phyloP scores from a whole-genome alignment of 1,140 invertebrate genomes.

The Ditylenchus dipsaci region DNA sequence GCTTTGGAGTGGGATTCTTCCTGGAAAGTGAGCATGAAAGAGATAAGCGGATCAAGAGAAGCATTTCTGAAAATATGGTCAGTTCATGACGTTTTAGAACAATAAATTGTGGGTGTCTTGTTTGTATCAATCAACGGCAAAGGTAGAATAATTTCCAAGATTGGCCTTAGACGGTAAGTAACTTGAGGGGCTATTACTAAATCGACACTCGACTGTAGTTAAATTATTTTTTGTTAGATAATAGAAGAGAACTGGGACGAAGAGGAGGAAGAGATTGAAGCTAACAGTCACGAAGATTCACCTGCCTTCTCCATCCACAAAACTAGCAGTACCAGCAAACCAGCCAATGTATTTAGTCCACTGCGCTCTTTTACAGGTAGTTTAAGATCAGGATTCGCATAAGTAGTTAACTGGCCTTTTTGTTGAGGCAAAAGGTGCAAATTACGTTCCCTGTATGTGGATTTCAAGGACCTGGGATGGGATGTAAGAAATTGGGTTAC shows the following conservation, averaged over 20 bases:
- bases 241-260: conserved; percentile 4
- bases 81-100: no score
- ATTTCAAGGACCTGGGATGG: conserved; percentile 93
- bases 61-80: not conserved
- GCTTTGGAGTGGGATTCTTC: conserved; percentile 17
- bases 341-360: conserved; percentile 5
- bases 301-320: conserved; percentile 3
- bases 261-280: not conserved
- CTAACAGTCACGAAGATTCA: not conserved
- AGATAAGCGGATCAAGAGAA: conserved; percentile 1
- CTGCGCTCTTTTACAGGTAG: not conserved
- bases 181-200: no score
- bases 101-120: no score
- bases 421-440: conserved; percentile 21
- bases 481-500: conserved; percentile 62
- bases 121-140: no score
- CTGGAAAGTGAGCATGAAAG: not conserved
- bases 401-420: not conserved
- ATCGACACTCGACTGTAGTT: no score
- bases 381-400: not conserved
- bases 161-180: no score
- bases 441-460: conserved; percentile 73
- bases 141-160: no score
- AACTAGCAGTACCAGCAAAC: not conserved
- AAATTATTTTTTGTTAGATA: no score